Percentiles rank a stretch among this genome's conserved stretches.
phyloP scores from a whole-genome alignment of 2,797 vertebrate genomes.

The Falco cherrug region DNA sequence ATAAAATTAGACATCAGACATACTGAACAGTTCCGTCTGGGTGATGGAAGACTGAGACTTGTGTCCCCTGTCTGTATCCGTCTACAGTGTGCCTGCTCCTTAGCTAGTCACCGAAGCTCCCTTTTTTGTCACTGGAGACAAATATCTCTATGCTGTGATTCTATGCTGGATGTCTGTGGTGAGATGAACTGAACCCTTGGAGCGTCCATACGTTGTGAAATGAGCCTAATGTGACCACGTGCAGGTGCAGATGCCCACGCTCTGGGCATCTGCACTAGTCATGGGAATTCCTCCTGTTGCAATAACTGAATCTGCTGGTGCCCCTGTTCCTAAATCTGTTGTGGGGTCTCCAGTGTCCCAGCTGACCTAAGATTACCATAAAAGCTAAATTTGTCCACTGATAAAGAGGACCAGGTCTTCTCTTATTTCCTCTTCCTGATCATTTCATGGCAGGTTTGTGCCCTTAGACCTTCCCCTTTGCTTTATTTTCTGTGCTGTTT shows the following conservation, averaged over 20 bases:
- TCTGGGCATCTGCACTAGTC: background rate
- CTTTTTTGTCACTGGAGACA: background rate
- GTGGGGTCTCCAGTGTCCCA: background rate
- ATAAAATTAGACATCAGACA: background rate
- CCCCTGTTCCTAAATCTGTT: background rate
- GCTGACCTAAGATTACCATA: accelerated
- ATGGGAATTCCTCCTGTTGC: background rate
- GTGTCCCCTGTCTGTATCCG: background rate
- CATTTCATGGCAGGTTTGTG: background rate
- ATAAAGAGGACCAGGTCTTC: background rate
- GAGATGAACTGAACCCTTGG: background rate
- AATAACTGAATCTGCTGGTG: background rate
- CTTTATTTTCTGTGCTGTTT: background rate
- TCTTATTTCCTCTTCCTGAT: background rate
- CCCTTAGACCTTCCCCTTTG: accelerated
- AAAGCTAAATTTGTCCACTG: background rate
- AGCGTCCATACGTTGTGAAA: background rate
- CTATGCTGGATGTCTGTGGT: background rate
- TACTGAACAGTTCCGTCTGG: background rate
- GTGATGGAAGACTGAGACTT: background rate
- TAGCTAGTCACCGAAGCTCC: background rate
- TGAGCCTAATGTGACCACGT: background rate
- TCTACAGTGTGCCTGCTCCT: background rate
- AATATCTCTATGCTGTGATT: background rate
- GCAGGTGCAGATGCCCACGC: background rate